Conservation (phyloP, 1,140 invertebrate genomes). For the Oryctes rhinoceros region DNA sequence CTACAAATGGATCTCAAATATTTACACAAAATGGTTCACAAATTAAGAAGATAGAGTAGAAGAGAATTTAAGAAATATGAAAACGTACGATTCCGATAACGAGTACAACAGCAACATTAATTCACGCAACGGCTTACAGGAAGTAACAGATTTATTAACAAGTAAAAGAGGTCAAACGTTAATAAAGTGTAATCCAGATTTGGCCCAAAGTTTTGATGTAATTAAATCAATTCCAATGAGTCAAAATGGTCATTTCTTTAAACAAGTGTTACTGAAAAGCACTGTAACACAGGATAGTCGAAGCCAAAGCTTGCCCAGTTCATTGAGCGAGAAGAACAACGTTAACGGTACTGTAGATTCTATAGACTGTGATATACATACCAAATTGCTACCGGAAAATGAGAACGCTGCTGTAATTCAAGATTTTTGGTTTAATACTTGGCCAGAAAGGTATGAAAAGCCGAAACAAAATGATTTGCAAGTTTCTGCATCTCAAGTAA, state of each 20-base stretch:
- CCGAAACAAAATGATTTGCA: slow-evolving; percentile 51
- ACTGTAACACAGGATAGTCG: slow-evolving; percentile 46
- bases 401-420: slow-evolving; percentile 46
- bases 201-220: slow-evolving; percentile 43
- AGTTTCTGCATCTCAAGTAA: neutral
- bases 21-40: neutral
- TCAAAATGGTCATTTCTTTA: slow-evolving; percentile 49
- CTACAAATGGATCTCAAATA: slow-evolving; percentile 1
- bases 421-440: slow-evolving; percentile 59
- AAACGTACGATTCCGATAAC: slow-evolving; percentile 45
- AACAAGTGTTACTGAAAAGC: slow-evolving; percentile 47
- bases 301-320: slow-evolving; percentile 53
- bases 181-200: slow-evolving; percentile 47
- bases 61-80: slow-evolving; percentile 43
- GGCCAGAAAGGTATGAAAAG: slow-evolving; percentile 60
- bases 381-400: slow-evolving; percentile 47
- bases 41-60: slow-evolving; percentile 14
- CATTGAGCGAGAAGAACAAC: slow-evolving; percentile 47
- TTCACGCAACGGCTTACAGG: slow-evolving; percentile 45
- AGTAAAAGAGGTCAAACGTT: slow-evolving; percentile 42
- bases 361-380: slow-evolving; percentile 46
- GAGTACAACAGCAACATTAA: slow-evolving; percentile 41
- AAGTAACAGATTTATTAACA: slow-evolving; percentile 47
- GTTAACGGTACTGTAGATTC: slow-evolving; percentile 41
- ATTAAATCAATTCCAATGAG: slow-evolving; percentile 49